phyloP scores from a whole-genome alignment of 1,140 invertebrate species.

The Nephotettix cincticeps region DNA sequence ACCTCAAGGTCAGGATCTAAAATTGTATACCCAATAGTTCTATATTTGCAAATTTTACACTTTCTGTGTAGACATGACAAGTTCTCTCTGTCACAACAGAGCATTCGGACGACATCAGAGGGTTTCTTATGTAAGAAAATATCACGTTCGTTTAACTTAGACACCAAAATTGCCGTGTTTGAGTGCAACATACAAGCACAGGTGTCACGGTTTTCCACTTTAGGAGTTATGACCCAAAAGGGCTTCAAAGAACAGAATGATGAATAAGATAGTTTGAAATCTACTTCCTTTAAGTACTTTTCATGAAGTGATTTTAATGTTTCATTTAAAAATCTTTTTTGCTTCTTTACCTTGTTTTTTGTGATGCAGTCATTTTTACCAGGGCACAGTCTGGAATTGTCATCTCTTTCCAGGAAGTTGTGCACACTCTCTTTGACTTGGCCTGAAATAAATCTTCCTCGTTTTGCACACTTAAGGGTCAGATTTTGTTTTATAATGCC shows the following conservation, averaged over 20 bases:
- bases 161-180: slow-evolving; percentile 30
- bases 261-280: slow-evolving; percentile 26
- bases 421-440: not conserved
- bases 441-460: not conserved
- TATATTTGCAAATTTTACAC: slow-evolving; percentile 32
- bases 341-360: slow-evolving; percentile 36
- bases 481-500: too few relatives aligned
- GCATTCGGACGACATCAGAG: not conserved
- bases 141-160: slow-evolving; percentile 32
- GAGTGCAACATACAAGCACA: slow-evolving; percentile 34
- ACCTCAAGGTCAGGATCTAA: slow-evolving; percentile 19
- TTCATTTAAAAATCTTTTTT: slow-evolving; percentile 39
- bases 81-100: slow-evolving; percentile 32
- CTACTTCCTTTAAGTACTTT: not conserved
- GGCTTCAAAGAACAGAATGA: slow-evolving; percentile 34
- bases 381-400: slow-evolving; percentile 25
- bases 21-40: slow-evolving; percentile 10
- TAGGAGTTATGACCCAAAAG: slow-evolving; percentile 34
- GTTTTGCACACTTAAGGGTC: not conserved
- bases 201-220: slow-evolving; percentile 32
- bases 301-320: slow-evolving; percentile 38
- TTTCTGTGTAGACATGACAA: slow-evolving; percentile 34
- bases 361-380: slow-evolving; percentile 40
- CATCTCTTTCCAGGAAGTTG: not conserved
- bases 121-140: slow-evolving; percentile 31